A percentile compares a stretch with the other conserved stretches of the same genome.
Conservation (phyloP, 2,888 invertebrate genomes). For the Cyclophora albipunctata region DNA sequence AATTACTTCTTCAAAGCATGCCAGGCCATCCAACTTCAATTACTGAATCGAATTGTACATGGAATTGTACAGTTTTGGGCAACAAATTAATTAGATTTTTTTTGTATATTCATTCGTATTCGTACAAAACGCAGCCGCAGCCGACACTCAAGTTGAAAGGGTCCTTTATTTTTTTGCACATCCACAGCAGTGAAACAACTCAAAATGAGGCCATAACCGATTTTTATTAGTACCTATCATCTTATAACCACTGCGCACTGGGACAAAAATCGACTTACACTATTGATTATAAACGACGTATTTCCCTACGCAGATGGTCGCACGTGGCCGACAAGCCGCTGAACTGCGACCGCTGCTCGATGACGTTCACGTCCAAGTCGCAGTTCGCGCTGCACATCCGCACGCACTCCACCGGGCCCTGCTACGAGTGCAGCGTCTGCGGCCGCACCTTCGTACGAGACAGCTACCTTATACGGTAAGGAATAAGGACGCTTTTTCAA, state of each 20-base stretch:
- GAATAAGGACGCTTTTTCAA: too few relatives aligned
- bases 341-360: constrained; percentile 82
- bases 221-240: neutral
- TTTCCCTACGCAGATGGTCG: constrained; percentile 74
- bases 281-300: too few relatives aligned
- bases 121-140: too few relatives aligned
- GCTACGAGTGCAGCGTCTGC: constrained; percentile 84
- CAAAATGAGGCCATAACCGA: neutral
- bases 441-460: constrained; percentile 84
- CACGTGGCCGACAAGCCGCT: constrained; percentile 85
- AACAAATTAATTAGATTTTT: too few relatives aligned
- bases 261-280: neutral
- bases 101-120: too few relatives aligned
- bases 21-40: too few relatives aligned
- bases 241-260: neutral
- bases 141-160: too few relatives aligned
- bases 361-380: constrained; percentile 83
- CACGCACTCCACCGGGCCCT: constrained; percentile 80
- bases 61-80: too few relatives aligned
- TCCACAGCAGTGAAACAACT: too few relatives aligned
- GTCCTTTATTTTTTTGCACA: too few relatives aligned
- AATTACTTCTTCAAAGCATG: too few relatives aligned
- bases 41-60: too few relatives aligned
- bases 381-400: constrained; percentile 86
- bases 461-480: constrained; percentile 82